Evolutionary conservation across 2,888 invertebrate species (phyloP).

Genomic region (Thyatira batis): DNA sequence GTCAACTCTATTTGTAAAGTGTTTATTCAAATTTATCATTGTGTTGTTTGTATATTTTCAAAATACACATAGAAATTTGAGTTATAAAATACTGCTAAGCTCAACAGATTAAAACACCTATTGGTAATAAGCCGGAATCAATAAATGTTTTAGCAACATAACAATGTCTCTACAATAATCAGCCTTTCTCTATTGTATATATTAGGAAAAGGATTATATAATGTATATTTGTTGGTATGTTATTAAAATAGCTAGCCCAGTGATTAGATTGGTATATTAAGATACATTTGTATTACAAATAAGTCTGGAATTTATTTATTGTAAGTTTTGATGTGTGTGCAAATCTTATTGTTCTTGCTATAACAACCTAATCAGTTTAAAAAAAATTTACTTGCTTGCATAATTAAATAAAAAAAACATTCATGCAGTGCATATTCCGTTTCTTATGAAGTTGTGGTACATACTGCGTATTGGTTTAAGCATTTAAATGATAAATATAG

Average conservation of each 20-base stretch:
- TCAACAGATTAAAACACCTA: background rate
- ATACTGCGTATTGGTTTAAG: no score
- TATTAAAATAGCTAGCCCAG: slow-evolving; percentile 23
- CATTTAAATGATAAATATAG: no score
- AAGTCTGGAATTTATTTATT: slow-evolving; percentile 34
- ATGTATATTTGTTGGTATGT: slow-evolving; percentile 24
- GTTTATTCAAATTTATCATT: no score
- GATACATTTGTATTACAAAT: slow-evolving; percentile 37
- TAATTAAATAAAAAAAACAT: background rate
- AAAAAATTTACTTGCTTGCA: background rate
- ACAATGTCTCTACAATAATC: background rate
- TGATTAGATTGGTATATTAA: slow-evolving; percentile 50
- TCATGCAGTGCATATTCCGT: no score
- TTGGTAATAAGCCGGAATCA: background rate
- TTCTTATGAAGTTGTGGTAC: no score
- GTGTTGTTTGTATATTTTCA: no score
- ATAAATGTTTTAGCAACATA: background rate
- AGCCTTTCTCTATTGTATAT: background rate
- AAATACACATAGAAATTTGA: no score
- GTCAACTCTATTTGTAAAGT: background rate
- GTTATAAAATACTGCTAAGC: background rate
- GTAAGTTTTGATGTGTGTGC: background rate
- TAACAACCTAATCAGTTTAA: slow-evolving; percentile 28
- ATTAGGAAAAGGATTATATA: background rate
- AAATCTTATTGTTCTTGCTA: slow-evolving; percentile 14